Evolutionary conservation across 2,113 vertebrate species (phyloP).

Genomic region (Oreochromis tanganicae): DNA sequence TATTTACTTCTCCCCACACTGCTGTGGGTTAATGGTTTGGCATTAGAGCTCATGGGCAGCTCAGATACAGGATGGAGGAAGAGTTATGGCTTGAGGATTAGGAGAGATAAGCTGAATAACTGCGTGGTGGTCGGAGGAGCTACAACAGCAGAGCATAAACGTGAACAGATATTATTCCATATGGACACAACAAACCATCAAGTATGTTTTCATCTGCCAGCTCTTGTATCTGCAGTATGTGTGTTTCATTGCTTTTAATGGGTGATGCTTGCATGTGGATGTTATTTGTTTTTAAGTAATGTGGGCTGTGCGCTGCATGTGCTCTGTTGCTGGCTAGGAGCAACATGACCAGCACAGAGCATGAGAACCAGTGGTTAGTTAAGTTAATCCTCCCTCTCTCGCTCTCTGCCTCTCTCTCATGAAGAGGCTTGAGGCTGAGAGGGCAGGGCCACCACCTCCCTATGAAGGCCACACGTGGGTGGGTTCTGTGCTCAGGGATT

Average conservation of each 20-base stretch:
- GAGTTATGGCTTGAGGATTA: constrained; percentile 47
- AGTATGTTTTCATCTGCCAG: neutral
- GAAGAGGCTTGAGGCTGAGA: neutral
- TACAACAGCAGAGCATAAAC: neutral
- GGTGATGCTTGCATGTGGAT: neutral
- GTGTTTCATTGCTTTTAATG: neutral
- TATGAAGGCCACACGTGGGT: constrained; percentile 40
- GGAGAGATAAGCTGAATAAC: constrained; percentile 35
- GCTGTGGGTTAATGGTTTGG: neutral
- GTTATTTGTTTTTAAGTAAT: neutral
- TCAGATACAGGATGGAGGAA: constrained; percentile 18
- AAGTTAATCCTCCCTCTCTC: neutral
- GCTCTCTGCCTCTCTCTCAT: neutral
- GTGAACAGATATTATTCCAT: constrained; percentile 4
- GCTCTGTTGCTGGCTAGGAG: neutral
- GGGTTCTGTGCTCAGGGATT: constrained; percentile 41
- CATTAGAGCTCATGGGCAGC: neutral
- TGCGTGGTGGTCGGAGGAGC: neutral
- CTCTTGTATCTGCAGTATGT: neutral
- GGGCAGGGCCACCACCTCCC: neutral
- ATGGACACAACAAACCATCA: neutral
- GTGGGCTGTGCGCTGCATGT: neutral
- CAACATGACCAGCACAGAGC: neutral
- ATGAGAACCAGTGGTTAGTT: neutral
- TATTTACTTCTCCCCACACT: neutral